Evolutionary conservation across 2,888 invertebrate genomes (phyloP).

Genomic region (Epinotia ramella): DNA sequence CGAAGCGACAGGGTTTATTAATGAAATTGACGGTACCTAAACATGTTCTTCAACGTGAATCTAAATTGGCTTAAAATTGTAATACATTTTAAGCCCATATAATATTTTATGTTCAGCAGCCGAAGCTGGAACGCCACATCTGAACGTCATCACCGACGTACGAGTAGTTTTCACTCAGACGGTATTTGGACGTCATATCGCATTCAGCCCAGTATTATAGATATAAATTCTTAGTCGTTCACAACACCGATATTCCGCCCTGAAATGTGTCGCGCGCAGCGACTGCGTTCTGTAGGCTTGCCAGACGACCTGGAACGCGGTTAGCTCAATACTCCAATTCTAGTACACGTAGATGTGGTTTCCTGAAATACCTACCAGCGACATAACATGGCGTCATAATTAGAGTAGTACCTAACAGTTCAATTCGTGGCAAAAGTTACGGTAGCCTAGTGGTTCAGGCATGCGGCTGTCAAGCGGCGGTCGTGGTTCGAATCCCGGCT

Average conservation of each 20-base stretch:
- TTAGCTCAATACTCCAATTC: not conserved
- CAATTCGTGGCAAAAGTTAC: not conserved
- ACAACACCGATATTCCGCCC: conserved; percentile 17
- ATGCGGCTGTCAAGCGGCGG: no score
- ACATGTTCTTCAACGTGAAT: no score
- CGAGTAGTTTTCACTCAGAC: no score
- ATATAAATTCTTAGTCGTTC: conserved; percentile 5
- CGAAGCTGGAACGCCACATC: no score
- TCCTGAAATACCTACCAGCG: conserved; percentile 9
- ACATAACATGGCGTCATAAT: conserved; percentile 5
- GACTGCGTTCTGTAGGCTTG: conserved; percentile 21
- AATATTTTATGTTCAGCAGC: no score
- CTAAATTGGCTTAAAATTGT: no score
- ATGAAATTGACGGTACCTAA: no score
- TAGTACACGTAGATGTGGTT: conserved; percentile 24
- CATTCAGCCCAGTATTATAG: not conserved
- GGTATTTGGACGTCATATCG: not conserved
- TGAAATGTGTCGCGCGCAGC: conserved; percentile 38
- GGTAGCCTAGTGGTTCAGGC: no score
- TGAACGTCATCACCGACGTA: not conserved
- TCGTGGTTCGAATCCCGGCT: no score
- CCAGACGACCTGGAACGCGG: conserved; percentile 30
- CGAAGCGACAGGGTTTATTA: no score
- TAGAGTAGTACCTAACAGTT: not conserved
- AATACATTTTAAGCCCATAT: no score